These are phyloP conservation scores for Speoplatyrhinus poulsoni DNA, from an alignment of 2,113 vertebrate species.

Conservation along the genomic window DNA sequence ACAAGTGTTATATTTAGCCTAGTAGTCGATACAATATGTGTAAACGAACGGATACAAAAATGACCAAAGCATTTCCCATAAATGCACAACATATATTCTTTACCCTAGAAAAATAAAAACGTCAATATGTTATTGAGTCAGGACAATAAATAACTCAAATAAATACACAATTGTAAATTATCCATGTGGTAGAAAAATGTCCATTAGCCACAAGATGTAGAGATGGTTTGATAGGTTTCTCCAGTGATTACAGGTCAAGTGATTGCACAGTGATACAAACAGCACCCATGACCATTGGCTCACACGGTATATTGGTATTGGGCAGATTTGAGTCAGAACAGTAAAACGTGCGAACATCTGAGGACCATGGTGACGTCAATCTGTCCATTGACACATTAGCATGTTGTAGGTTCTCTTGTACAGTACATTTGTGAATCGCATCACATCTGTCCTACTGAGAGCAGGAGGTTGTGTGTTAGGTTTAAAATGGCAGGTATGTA, in stretches of 20 bases:
- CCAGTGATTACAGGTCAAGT: slow-evolving; percentile 24
- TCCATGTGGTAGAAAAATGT: slow-evolving; percentile 28
- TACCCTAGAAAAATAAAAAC: slow-evolving; percentile 24
- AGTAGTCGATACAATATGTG: background rate
- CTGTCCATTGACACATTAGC: slow-evolving; percentile 18
- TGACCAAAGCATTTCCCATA: slow-evolving; percentile 17
- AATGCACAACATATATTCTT: slow-evolving; percentile 34
- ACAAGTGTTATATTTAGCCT: too few species aligned
- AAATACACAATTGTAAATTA: slow-evolving; percentile 54
- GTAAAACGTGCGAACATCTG: background rate
- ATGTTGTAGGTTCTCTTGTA: slow-evolving; percentile 41
- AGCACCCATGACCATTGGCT: slow-evolving; percentile 52
- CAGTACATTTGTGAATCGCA: slow-evolving; percentile 29
- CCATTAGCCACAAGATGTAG: slow-evolving; percentile 11
- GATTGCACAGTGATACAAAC: slow-evolving; percentile 43
- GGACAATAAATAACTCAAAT: slow-evolving; percentile 71
- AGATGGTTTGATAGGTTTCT: slow-evolving; percentile 6
- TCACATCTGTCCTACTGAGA: background rate
- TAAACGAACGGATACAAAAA: slow-evolving; percentile 21
- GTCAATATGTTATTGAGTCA: slow-evolving; percentile 19
- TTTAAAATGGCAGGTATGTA: slow-evolving; percentile 80
- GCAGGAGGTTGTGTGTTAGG: slow-evolving; percentile 1
- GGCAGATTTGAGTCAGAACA: slow-evolving; percentile 9
- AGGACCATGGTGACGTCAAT: slow-evolving; percentile 1
- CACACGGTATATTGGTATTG: slow-evolving; percentile 36